Conservation (phyloP, 2,113 vertebrate species). For the Grammomys dolichurus region DNA sequence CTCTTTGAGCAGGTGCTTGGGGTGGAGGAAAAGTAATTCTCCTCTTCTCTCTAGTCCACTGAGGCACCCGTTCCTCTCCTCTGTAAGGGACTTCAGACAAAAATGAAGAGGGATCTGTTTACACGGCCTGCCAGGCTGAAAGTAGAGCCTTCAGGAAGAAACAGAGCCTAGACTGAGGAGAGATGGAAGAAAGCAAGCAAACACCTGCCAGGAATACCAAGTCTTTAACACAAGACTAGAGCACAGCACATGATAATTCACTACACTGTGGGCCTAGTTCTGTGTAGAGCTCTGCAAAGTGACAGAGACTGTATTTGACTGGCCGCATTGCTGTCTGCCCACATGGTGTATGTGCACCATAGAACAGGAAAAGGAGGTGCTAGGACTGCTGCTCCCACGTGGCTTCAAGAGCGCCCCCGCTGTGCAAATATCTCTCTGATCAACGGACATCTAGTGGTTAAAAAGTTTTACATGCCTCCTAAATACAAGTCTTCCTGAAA, state of each 20-base stretch:
- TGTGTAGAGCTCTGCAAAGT: background rate
- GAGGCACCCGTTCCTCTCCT: background rate
- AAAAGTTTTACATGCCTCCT: background rate
- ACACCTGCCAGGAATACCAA: background rate
- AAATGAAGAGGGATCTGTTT: background rate
- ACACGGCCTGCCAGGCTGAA: background rate
- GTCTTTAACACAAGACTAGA: background rate
- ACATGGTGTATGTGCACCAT: background rate
- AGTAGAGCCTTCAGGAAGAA: background rate
- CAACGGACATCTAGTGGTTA: background rate
- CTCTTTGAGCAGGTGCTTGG: background rate
- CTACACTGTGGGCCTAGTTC: too few relatives aligned
- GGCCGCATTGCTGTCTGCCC: background rate
- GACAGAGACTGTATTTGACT: background rate
- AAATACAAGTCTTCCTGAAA: background rate
- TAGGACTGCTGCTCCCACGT: background rate
- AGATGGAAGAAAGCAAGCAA: background rate
- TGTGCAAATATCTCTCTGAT: background rate
- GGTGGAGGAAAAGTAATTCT: too few relatives aligned
- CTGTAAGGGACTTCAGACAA: background rate
- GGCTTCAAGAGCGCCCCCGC: background rate
- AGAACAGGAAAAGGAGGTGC: background rate
- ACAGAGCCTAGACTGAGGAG: background rate
- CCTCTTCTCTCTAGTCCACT: too few relatives aligned
- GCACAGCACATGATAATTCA: background rate